Evolutionary conservation across 2,797 vertebrate genomes (phyloP).

Genomic region (Bovichtus variegatus): DNA sequence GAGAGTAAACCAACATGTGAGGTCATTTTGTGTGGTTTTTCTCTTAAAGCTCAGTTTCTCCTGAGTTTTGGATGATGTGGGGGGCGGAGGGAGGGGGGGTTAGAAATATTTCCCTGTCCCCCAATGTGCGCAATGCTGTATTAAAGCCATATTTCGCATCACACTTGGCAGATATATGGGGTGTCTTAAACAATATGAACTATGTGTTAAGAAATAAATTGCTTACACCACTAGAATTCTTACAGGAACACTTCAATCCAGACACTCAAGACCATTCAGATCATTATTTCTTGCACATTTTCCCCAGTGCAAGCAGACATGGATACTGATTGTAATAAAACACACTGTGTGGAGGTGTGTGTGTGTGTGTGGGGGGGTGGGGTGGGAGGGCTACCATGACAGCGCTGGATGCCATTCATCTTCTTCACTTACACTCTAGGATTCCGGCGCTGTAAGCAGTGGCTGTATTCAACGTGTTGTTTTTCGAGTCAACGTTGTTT

Average conservation of each 20-base stretch:
- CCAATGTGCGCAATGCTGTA: constrained; percentile 82
- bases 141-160: constrained; percentile 89
- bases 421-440: constrained; percentile 65
- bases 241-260: constrained; percentile 88
- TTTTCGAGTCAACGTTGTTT: constrained; percentile 39
- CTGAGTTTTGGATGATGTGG: constrained; percentile 58
- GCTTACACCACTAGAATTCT: constrained; percentile 88
- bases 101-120: constrained; percentile 84
- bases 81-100: constrained; percentile 34
- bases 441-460: constrained; percentile 40
- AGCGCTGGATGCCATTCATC: constrained; percentile 59
- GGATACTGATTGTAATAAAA: constrained; percentile 87
- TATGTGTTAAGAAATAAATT: constrained; percentile 91
- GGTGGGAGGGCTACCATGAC: constrained; percentile 61
- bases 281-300: constrained; percentile 87
- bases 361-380: constrained; percentile 13
- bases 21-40: constrained; percentile 51
- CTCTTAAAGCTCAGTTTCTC: constrained; percentile 57
- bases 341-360: constrained; percentile 64
- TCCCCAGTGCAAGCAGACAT: constrained; percentile 84
- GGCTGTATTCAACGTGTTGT: constrained; percentile 3
- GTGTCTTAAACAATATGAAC: constrained; percentile 90
- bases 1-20: constrained; percentile 31
- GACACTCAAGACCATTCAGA: constrained; percentile 82
- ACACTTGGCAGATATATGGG: constrained; percentile 86